Percentiles rank a stretch among this genome's conserved stretches.
These are phyloP conservation scores for Cryptomyrus ogoouensis DNA, from an alignment of 2,113 vertebrate species.

Conservation along the genomic window DNA sequence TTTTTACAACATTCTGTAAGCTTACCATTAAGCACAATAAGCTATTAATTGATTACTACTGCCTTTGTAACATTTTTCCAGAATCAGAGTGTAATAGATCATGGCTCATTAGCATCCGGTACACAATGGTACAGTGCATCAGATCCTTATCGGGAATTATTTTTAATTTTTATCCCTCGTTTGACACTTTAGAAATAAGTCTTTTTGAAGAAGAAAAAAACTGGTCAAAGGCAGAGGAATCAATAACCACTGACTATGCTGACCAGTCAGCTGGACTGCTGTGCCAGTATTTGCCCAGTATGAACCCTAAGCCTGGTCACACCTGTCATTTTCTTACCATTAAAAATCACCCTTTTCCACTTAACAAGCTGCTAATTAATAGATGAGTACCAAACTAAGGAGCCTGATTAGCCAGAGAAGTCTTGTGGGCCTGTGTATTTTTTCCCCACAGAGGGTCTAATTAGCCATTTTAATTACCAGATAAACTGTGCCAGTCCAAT, in stretches of 20 bases:
- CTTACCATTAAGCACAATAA: not conserved
- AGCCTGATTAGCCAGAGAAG: not conserved
- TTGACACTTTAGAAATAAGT: not conserved
- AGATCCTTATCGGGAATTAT: not conserved
- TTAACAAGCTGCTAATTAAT: slow-evolving; percentile 11
- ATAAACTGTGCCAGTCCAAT: slow-evolving; percentile 9
- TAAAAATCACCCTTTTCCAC: slow-evolving; percentile 17
- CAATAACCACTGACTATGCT: not conserved
- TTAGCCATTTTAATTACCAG: slow-evolving; percentile 20
- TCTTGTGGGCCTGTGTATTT: not conserved
- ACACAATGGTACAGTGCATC: not conserved
- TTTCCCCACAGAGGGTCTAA: slow-evolving; percentile 11
- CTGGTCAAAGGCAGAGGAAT: not conserved
- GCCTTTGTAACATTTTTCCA: not conserved
- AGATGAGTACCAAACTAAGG: not conserved
- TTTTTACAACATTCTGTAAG: not conserved
- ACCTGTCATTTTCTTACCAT: not conserved
- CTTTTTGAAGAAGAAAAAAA: not conserved
- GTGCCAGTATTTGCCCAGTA: not conserved
- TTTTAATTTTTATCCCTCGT: not conserved
- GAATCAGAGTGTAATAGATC: not conserved
- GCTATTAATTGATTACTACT: not conserved
- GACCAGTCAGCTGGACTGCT: not conserved
- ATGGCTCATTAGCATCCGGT: not conserved
- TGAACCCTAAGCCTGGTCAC: not conserved